Conservation (phyloP, 2,888 invertebrate genomes). For the Molanna angustata region DNA sequence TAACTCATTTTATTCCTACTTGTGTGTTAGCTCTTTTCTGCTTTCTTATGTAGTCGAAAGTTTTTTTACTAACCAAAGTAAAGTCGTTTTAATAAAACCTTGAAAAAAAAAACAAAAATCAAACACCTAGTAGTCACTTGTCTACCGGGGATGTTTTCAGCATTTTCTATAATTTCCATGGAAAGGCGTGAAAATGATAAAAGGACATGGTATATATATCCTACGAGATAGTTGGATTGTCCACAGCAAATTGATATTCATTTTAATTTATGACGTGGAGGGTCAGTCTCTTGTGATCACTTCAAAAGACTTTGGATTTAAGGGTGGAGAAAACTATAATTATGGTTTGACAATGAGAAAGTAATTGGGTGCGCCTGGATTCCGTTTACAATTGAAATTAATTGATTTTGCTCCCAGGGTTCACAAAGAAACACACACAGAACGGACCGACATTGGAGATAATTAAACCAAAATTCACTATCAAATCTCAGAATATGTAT, state of each 20-base stretch:
- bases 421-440: slow-evolving; percentile 9
- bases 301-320: slow-evolving; percentile 19
- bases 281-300: slow-evolving; percentile 22
- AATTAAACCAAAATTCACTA: slow-evolving; percentile 7
- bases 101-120: no score
- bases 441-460: slow-evolving; percentile 11
- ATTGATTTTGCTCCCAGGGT: slow-evolving; percentile 25
- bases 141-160: background rate
- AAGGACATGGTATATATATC: no score
- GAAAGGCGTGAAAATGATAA: no score
- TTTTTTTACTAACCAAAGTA: no score
- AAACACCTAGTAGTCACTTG: background rate
- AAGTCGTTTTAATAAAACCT: no score
- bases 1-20: no score
- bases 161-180: no score
- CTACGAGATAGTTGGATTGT: slow-evolving; percentile 25
- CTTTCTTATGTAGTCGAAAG: no score
- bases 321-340: slow-evolving; percentile 28
- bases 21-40: no score
- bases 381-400: slow-evolving; percentile 32
- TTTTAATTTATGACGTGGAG: slow-evolving; percentile 30
- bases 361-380: slow-evolving; percentile 25
- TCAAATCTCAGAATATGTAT: background rate
- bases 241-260: slow-evolving; percentile 25
- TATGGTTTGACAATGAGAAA: slow-evolving; percentile 30